Base-by-base conservation (phyloP, 92 coral and sea anemone species). In the Epizoanthus illoricatus region DNA sequence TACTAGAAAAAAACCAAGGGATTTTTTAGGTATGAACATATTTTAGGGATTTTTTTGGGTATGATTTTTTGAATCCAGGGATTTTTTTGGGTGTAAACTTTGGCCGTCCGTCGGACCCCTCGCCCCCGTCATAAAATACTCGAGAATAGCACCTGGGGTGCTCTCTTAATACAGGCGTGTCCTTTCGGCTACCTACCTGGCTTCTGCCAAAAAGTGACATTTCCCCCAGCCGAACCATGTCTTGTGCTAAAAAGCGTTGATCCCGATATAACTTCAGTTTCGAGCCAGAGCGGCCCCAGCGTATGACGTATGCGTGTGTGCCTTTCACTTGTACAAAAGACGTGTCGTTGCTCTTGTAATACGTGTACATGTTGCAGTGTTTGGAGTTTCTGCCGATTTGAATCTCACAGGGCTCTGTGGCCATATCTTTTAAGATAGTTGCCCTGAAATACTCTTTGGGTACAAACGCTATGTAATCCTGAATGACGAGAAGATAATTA, bases 381-480 rank as follows among this genome's bases (percentile, higher is more conserved):
- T n/a, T 78, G 71, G 60, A 16, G 18, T 62, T 40, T 43, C 24
- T 78, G 11, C 60, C 82, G 11, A 41, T 45, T 3, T 63, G 82
- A 13, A 78, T 43, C 67, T 78, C 82, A 21, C 82, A 78, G 1
- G 82, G 82, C 17, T 42, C 12, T 17, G 82, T 78, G 60, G 82
- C 71, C 0, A n/a, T 63, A 21, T 78, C 72, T 64, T 43, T 78
- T 41, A 78, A 63, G 60, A 78, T 21, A 45, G 82, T 62, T 17
- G 71, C 71, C 4, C 18, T 78, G 69, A 62, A 78, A 63, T 78
- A 78, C 71, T 78, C 82, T 78, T 63, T 64, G 40, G 82, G 82
- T 42, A 78, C 33, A 78, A 78, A 78, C n/a, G 42, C 82, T 13
- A 78, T 54, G 61, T 78, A 78, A 23, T 78, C 82, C 82, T 78